Evolutionary conservation across 2,888 invertebrate genomes (phyloP).

Genomic region (Lydus trimaculatus): DNA sequence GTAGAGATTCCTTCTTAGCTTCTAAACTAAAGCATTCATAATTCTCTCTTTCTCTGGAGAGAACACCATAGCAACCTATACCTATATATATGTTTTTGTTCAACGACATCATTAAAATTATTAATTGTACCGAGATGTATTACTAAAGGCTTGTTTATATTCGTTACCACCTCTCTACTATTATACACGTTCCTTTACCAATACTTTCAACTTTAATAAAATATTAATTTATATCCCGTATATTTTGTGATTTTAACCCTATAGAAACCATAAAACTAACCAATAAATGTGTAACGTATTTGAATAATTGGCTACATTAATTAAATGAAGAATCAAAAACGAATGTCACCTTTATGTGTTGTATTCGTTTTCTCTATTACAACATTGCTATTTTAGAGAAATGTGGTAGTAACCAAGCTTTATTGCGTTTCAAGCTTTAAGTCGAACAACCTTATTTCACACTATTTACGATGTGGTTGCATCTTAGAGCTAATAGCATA

Average conservation of each 20-base stretch:
- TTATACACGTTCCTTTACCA: not conserved
- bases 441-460: slow-evolving; percentile 42
- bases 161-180: slow-evolving; percentile 2
- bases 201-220: not conserved
- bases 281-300: not conserved
- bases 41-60: slow-evolving; percentile 10
- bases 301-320: slow-evolving; percentile 21
- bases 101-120: slow-evolving; percentile 34
- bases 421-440: slow-evolving; percentile 31
- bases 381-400: slow-evolving; percentile 16
- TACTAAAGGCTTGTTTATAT: slow-evolving; percentile 31
- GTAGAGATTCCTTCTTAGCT: slow-evolving; percentile 35
- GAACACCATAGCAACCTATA: slow-evolving; percentile 31
- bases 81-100: slow-evolving; percentile 20
- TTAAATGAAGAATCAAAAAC: slow-evolving; percentile 21
- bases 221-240: not conserved
- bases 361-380: not conserved
- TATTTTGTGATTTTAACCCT: not conserved
- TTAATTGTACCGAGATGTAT: slow-evolving; percentile 34
- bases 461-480: slow-evolving; percentile 45
- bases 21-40: slow-evolving; percentile 30
- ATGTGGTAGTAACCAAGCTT: slow-evolving; percentile 29
- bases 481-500: slow-evolving; percentile 46
- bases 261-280: not conserved
- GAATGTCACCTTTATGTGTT: not conserved